These are phyloP conservation scores for Eubasilissa splendida DNA, from an alignment of 2,888 invertebrate species.

Conservation along the genomic window DNA sequence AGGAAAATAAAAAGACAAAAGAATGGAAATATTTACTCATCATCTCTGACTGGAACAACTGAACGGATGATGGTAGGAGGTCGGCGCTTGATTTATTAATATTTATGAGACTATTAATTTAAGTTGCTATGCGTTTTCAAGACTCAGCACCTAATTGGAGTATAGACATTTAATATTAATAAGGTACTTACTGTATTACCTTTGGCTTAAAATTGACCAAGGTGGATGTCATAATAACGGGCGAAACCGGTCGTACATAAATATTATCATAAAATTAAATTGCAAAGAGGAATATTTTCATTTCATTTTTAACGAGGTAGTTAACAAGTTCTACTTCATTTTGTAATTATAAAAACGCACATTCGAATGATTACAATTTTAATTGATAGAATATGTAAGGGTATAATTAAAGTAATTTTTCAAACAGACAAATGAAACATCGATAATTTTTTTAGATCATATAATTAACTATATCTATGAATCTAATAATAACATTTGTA, in stretches of 20 bases:
- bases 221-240: conserved; percentile 26
- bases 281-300: conserved; percentile 14
- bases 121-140: not conserved
- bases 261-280: conserved; percentile 20
- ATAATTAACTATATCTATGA: too few species aligned
- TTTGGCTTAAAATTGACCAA: conserved; percentile 13
- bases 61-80: not conserved
- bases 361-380: too few species aligned
- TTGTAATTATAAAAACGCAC: conserved; percentile 10
- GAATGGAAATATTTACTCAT: not conserved
- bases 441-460: too few species aligned
- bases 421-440: too few species aligned
- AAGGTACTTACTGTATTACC: not conserved
- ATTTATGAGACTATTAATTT: conserved; percentile 21
- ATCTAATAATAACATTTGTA: too few species aligned
- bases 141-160: conserved; percentile 7
- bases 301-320: conserved; percentile 33
- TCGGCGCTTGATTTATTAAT: conserved; percentile 2
- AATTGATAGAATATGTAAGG: too few species aligned
- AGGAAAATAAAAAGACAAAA: too few species aligned
- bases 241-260: conserved; percentile 13
- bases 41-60: not conserved
- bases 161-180: conserved; percentile 12
- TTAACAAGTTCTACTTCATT: conserved; percentile 19
- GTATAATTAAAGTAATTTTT: too few species aligned